Evolutionary conservation across 2,113 vertebrate species (phyloP).

Genomic region (Odocoileus hemionus): DNA sequence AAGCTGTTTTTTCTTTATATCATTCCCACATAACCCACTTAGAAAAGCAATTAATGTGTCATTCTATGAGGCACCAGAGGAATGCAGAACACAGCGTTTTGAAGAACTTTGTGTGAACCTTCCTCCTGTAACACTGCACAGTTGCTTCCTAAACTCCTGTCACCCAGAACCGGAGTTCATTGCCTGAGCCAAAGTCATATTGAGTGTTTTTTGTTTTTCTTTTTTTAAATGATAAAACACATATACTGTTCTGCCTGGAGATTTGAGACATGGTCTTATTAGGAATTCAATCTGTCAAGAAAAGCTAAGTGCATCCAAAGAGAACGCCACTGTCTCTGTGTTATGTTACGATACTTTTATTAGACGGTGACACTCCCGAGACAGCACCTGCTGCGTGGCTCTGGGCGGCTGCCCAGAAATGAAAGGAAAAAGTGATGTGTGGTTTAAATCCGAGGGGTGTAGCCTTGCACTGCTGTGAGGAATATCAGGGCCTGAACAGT

Average conservation of each 20-base stretch:
- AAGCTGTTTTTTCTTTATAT: background rate
- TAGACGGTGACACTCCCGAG: slow-evolving; percentile 78
- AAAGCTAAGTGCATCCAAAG: slow-evolving; percentile 67
- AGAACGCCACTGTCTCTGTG: slow-evolving; percentile 76
- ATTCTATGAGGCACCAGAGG: slow-evolving; percentile 38
- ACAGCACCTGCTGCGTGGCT: slow-evolving; percentile 80
- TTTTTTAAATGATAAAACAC: slow-evolving; percentile 49
- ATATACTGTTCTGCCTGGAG: slow-evolving; percentile 43
- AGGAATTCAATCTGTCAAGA: slow-evolving; percentile 74
- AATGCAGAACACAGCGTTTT: slow-evolving; percentile 17
- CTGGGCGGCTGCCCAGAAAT: slow-evolving; percentile 77
- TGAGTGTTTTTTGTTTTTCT: background rate
- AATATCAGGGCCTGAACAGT: slow-evolving; percentile 66
- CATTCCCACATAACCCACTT: background rate
- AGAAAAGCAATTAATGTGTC: slow-evolving; percentile 29
- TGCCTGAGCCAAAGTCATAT: slow-evolving; percentile 51
- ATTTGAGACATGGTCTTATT: slow-evolving; percentile 70
- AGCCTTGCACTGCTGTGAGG: slow-evolving; percentile 62
- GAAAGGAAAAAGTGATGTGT: slow-evolving; percentile 72
- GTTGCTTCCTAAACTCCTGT: slow-evolving; percentile 35
- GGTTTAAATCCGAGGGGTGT: slow-evolving; percentile 64
- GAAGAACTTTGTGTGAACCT: background rate
- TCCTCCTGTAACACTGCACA: background rate
- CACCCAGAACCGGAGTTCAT: slow-evolving; percentile 38
- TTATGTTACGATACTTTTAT: slow-evolving; percentile 79